Percentiles rank a stretch among this genome's conserved stretches.
Evolutionary conservation across 2,113 vertebrate genomes (phyloP).

Genomic region (Gopherus flavomarginatus): DNA sequence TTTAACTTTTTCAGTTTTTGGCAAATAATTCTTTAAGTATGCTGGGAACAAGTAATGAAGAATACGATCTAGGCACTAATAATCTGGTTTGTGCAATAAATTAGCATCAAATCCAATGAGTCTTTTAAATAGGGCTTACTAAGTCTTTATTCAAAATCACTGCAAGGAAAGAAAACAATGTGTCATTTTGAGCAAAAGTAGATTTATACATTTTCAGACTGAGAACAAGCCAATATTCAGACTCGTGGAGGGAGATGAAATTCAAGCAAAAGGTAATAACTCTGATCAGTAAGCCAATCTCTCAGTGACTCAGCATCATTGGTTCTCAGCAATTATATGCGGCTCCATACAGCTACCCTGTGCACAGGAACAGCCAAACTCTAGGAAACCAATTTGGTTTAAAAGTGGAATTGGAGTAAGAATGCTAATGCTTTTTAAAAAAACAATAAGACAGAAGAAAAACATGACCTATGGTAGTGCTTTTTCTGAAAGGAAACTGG

Average conservation of each 20-base stretch:
- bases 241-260: not conserved
- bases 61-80: not conserved
- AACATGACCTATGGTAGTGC: not conserved
- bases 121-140: not conserved
- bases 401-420: not conserved
- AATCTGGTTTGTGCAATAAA: conserved; percentile 27
- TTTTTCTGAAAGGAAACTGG: conserved; percentile 22
- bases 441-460: not conserved
- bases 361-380: not conserved
- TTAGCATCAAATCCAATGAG: conserved; percentile 43
- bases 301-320: not conserved
- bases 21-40: not conserved
- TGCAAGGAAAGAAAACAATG: not conserved
- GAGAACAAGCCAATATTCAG: not conserved
- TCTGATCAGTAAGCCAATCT: not conserved
- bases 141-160: conserved; percentile 5
- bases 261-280: not conserved
- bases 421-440: not conserved
- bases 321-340: not conserved
- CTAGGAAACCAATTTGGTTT: not conserved
- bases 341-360: fast-evolving
- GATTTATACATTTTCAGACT: not conserved
- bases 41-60: not conserved
- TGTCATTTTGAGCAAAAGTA: not conserved
- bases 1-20: not conserved